Conservation (phyloP, 2,797 vertebrate species). For the Molossus molossus region DNA sequence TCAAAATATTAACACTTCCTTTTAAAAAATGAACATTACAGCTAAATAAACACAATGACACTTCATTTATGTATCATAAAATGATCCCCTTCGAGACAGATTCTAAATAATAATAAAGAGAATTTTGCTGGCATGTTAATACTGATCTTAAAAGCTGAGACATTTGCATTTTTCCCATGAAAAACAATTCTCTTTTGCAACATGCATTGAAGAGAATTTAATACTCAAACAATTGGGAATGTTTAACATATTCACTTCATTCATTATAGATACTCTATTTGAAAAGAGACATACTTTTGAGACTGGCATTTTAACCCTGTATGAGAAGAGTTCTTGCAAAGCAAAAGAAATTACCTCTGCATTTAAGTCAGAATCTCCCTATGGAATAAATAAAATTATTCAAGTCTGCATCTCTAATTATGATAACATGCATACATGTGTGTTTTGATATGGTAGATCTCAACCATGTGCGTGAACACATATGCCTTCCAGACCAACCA, state of each 20-base stretch:
- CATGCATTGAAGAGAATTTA: conserved; percentile 32
- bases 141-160: conserved; percentile 11
- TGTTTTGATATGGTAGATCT: not conserved
- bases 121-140: conserved; percentile 52
- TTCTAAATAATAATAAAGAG: conserved; percentile 58
- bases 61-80: conserved; percentile 49
- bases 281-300: conserved; percentile 49
- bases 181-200: conserved; percentile 58
- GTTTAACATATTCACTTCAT: conserved; percentile 33
- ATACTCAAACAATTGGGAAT: conserved; percentile 22
- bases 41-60: conserved; percentile 60
- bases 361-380: conserved; percentile 52
- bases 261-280: conserved; percentile 23
- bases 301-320: conserved; percentile 24
- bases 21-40: conserved; percentile 45
- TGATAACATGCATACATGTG: not conserved
- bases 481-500: not conserved
- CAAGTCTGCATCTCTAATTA: conserved; percentile 29
- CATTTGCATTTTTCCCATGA: conserved; percentile 39
- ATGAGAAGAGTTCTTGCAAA: not conserved
- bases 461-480: not conserved
- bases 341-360: not conserved
- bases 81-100: conserved; percentile 46
- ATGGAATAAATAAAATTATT: conserved; percentile 48
- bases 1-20: conserved; percentile 64